Evolutionary conservation across 2,888 invertebrate species (phyloP).

Genomic region (Craniophora ligustri): DNA sequence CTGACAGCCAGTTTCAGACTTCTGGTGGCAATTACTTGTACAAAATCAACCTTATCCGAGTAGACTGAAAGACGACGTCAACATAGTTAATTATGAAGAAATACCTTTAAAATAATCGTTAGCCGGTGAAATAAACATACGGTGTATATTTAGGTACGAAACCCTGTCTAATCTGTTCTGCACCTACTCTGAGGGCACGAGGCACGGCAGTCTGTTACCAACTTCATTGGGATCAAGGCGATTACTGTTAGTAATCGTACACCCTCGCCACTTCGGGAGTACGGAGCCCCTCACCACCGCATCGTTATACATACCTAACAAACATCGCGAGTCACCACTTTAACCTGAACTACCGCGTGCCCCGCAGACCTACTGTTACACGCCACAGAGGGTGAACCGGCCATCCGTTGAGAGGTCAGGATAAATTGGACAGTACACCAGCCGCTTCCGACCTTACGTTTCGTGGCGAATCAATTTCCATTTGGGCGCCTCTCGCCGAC

Average conservation of each 20-base stretch:
- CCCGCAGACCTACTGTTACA: conserved; percentile 45
- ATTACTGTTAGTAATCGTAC: conserved; percentile 83
- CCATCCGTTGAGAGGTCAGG: conserved; percentile 61
- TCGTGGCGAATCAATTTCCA: conserved; percentile 83
- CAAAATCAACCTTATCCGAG: too few species aligned
- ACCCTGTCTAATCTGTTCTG: conserved; percentile 49
- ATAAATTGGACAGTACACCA: conserved; percentile 46
- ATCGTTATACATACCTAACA: conserved; percentile 69
- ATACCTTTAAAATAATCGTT: not conserved
- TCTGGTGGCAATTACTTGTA: too few species aligned
- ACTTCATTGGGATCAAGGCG: conserved; percentile 85
- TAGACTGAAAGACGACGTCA: too few species aligned
- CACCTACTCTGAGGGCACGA: conserved; percentile 54
- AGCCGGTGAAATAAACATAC: not conserved
- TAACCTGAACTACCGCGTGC: conserved; percentile 59
- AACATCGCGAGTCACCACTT: conserved; percentile 60
- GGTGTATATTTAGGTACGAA: not conserved
- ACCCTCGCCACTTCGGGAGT: conserved; percentile 77
- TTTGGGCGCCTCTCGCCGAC: conserved; percentile 68
- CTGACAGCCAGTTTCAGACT: too few species aligned
- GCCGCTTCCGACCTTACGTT: conserved; percentile 76
- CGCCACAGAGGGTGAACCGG: conserved; percentile 57
- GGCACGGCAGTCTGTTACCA: conserved; percentile 76
- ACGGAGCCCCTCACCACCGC: conserved; percentile 64
- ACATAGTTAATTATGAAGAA: too few species aligned